Base-by-base conservation (phyloP, 92 coral and sea anemone genomes). In the Parazoanthus darwini region DNA sequence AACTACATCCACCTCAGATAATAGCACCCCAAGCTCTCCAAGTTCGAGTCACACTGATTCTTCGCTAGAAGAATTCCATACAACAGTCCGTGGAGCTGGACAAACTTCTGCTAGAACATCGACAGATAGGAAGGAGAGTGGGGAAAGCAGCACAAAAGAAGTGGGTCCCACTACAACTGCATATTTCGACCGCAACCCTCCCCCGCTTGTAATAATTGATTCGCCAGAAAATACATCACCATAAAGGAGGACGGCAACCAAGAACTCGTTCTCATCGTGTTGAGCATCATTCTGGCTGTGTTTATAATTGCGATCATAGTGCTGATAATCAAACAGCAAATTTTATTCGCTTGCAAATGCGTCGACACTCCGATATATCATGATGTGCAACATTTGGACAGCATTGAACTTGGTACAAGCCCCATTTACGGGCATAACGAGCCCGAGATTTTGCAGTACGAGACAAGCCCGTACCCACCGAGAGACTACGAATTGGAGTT, bases 181-280 rank as follows among this genome's bases (percentile, higher is more conserved):
- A 6, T 78, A 91, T 43, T 86, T 42, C 46, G 90, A 92, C 89
- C 11, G 67, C 59, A 88, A 89, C 73, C 88, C 94, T 67, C 94
- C 93, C 4, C 89, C 84, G 37, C 72, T 95, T 71, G 86, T 95
- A 8, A 94, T 95, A 85, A 93, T 95, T 51, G 98, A 95, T 79
- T 74, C 92, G 22, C 91, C 50, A 87, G 92, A 37, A 93, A 93
- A 86, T 92, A 91, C 80, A 93, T 95, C 82, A 95, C 98, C 46
- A 95, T 95, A 67, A 89, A 93, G 39, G 94, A 95, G 79, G 90
- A 90, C 73, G 90, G 89, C 88, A 92, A 95, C 71, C 98, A 95
- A 79, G 94, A 95, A 56, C 80, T 95, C n/a, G 95, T 95, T 66
- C 96, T 93, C n/a, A 95, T 95, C 80, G 88, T 95, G 74, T 87